phyloP scores from a whole-genome alignment of 2,113 vertebrate species.

The Phaetusa simplex region DNA sequence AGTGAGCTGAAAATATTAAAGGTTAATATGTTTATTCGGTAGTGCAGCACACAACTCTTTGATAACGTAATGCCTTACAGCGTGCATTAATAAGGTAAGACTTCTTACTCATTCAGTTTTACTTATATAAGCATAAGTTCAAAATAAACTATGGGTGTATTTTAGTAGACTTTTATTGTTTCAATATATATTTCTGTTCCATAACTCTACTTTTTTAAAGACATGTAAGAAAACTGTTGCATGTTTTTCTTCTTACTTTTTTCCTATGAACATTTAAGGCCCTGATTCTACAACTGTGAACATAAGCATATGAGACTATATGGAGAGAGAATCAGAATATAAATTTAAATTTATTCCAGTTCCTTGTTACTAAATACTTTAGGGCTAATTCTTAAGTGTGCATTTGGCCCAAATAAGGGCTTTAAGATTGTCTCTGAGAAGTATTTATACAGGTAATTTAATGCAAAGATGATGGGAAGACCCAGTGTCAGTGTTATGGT shows the following conservation, averaged over 20 bases:
- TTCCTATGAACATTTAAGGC: neutral
- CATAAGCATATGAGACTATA: neutral
- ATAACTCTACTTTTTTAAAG: neutral
- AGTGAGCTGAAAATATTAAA: neutral
- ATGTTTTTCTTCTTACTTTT: neutral
- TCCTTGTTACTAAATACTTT: neutral
- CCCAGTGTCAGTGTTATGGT: neutral
- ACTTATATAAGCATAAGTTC: neutral
- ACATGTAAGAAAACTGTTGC: neutral
- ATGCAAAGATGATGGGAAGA: neutral
- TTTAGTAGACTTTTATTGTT: constrained; percentile 48
- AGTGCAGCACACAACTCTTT: neutral
- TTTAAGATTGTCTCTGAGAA: neutral
- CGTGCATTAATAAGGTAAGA: neutral
- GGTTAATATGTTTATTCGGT: neutral
- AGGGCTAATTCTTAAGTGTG: neutral
- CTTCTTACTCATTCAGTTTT: neutral
- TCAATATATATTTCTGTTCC: neutral
- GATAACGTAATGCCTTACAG: neutral
- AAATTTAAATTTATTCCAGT: neutral
- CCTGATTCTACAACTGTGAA: neutral
- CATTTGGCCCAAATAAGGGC: neutral
- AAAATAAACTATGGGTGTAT: neutral
- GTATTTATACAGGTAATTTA: neutral
- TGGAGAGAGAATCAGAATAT: neutral